Evolutionary conservation across 92 coral and sea anemone genomes (phyloP), one percentile per base, ranked within the genome.

Genomic region (Anthopleura xanthogrammica): DNA sequence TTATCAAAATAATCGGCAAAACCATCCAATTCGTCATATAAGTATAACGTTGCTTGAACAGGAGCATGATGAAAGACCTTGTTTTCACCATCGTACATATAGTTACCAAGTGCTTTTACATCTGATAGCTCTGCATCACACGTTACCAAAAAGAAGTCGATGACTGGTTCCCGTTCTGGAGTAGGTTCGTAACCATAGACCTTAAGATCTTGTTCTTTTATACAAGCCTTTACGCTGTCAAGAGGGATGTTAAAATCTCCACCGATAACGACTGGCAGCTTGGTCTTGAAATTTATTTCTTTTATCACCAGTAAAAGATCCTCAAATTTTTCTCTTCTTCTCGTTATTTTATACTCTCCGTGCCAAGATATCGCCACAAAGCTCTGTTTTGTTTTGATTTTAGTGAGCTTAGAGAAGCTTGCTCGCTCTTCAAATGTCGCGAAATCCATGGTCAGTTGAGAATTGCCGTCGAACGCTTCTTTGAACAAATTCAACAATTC

Each of bases 211-310:
- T 57, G 17, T 57, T 57, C 20, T 57, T 12, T 14, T 6, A 57
- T 12, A 57, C 4, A 57, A 57, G 6, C 62, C 62, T 8, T 6
- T 57, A 57, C 62, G 16, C 20, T 57, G 62, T 57, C 62, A 57
- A 16, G 36, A 70, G 75, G 2, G 23, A 70, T 70, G 75, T 70
- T 70, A 39, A 70, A 70, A 70, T 70, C 75, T 23, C 75, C 75
- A 70, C 23, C 75, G 5, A 70, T 11, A 4, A 70, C 23, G 12
- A 70, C 42, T 70, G 75, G 75, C 36, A 70, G 13, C 12, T 70
- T 39, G 13, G 42, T 70, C 13, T 39, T 16, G 13, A 20, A 70
- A 70, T 70, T 16, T 12, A 68, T 3, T 19, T 39, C 42, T 12
- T 2, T 3, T 5, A 68, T 2, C 2, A 70, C 75, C 39, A 11